These are phyloP conservation scores for Pararge aegeria DNA, from an alignment of 1,140 invertebrate genomes.

Conservation along the genomic window DNA sequence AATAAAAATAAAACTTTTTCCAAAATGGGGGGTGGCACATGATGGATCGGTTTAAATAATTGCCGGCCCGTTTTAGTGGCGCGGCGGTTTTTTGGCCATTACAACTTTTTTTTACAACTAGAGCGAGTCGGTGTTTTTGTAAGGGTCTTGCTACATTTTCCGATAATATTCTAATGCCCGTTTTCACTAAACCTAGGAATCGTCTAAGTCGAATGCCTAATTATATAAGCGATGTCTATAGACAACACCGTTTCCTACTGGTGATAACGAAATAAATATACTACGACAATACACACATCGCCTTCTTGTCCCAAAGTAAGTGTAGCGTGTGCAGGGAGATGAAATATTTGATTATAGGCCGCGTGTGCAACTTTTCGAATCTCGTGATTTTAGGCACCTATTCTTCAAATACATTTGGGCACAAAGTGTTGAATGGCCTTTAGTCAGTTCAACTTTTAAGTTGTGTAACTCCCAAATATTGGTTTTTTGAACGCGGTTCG, in stretches of 20 bases:
- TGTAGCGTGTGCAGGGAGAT: too few species aligned
- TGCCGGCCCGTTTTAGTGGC: slow-evolving; percentile 21
- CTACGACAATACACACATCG: too few species aligned
- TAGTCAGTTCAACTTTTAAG: slow-evolving; percentile 16
- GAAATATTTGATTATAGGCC: too few species aligned
- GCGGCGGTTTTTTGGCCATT: slow-evolving; percentile 23
- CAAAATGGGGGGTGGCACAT: slow-evolving; percentile 11
- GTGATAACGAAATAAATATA: too few species aligned
- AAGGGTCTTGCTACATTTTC: background rate
- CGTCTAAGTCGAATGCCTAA: too few species aligned
- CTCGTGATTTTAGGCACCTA: too few species aligned
- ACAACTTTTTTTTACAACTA: slow-evolving; percentile 31
- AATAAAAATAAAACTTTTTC: slow-evolving; percentile 7
- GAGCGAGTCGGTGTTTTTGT: slow-evolving; percentile 20
- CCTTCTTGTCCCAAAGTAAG: too few species aligned
- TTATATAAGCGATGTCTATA: too few species aligned
- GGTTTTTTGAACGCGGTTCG: slow-evolving; percentile 20
- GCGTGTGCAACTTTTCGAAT: too few species aligned
- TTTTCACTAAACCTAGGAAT: too few species aligned
- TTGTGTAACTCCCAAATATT: slow-evolving; percentile 26
- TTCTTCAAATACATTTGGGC: background rate
- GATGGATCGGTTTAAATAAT: slow-evolving; percentile 37
- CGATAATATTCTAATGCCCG: background rate
- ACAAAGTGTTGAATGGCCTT: background rate
- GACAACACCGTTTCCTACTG: too few species aligned